phyloP scores from a whole-genome alignment of 2,113 vertebrate genomes.

The Pimephales promelas region DNA sequence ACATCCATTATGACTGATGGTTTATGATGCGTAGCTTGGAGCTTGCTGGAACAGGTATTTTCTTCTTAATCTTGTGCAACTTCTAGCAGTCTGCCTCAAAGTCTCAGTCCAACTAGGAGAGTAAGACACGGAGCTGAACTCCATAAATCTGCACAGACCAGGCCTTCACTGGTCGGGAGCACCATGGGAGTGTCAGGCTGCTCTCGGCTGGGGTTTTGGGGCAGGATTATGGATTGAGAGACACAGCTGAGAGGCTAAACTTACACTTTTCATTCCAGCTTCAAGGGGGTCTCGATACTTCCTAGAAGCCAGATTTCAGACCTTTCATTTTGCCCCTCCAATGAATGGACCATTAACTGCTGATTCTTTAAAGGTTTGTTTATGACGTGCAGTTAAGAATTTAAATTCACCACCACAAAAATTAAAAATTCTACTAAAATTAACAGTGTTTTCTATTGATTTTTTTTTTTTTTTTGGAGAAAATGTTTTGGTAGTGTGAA shows the following conservation, averaged over 20 bases:
- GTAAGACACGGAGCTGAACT: conserved; percentile 69
- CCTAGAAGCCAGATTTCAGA: conserved; percentile 73
- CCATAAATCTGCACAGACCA: conserved; percentile 71
- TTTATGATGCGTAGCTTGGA: background rate
- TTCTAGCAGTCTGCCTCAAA: conserved; percentile 68
- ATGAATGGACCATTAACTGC: conserved; percentile 66
- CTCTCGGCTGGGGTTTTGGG: conserved; percentile 74
- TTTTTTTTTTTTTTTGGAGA: conserved; percentile 46
- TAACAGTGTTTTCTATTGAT: conserved; percentile 15
- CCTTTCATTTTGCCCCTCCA: conserved; percentile 47
- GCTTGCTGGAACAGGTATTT: conserved; percentile 31
- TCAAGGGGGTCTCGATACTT: conserved; percentile 78
- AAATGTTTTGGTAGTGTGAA: conserved; percentile 21
- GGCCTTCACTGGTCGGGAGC: conserved; percentile 72
- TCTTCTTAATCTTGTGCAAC: conserved; percentile 51
- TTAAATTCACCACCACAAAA: background rate
- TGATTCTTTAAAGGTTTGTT: conserved; percentile 48
- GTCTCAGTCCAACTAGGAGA: conserved; percentile 69
- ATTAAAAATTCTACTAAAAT: conserved; percentile 1
- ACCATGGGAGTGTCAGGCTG: conserved; percentile 78
- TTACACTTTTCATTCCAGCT: conserved; percentile 81
- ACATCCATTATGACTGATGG: background rate
- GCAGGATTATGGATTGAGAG: conserved; percentile 82
- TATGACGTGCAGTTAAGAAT: conserved; percentile 8
- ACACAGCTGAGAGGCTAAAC: conserved; percentile 81